These are phyloP conservation scores for Strongylocentrotus purpuratus DNA, from an alignment of 35 echinoderm and acorn worm species.

Conservation along the genomic window DNA sequence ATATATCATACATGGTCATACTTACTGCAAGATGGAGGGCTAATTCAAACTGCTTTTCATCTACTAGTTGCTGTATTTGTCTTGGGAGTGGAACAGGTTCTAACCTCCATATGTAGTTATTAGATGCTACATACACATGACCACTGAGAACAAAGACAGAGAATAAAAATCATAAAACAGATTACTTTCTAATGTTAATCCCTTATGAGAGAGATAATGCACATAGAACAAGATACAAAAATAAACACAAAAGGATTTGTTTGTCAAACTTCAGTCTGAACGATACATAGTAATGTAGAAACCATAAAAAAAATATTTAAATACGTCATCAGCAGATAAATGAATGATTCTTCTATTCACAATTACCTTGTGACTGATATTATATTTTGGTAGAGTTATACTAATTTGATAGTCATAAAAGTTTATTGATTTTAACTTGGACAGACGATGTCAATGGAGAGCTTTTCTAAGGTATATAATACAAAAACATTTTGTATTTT, in stretches of 20 bases:
- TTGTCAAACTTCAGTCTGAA: neutral
- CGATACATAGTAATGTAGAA: no score
- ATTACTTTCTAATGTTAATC: no score
- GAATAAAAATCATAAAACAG: neutral
- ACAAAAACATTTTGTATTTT: no score
- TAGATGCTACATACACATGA: conserved; percentile 93
- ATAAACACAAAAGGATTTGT: neutral
- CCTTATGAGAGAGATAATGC: neutral
- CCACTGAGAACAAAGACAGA: conserved; percentile 68
- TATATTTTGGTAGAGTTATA: no score
- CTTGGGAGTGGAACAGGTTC: conserved; percentile 81
- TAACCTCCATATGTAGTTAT: conserved; percentile 91
- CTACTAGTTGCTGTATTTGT: conserved; percentile 81
- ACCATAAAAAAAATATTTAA: no score
- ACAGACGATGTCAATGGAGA: no score
- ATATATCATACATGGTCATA: conserved; percentile 1
- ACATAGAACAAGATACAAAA: neutral
- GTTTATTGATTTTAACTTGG: no score
- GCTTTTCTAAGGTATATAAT: no score
- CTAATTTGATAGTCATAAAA: no score
- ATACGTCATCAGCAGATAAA: no score
- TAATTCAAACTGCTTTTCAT: conserved; percentile 98
- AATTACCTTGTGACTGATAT: no score
- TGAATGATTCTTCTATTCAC: no score
- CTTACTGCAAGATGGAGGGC: conserved; percentile 95